phyloP scores from a whole-genome alignment of 2,113 vertebrate genomes.

The Microtus montanus region DNA sequence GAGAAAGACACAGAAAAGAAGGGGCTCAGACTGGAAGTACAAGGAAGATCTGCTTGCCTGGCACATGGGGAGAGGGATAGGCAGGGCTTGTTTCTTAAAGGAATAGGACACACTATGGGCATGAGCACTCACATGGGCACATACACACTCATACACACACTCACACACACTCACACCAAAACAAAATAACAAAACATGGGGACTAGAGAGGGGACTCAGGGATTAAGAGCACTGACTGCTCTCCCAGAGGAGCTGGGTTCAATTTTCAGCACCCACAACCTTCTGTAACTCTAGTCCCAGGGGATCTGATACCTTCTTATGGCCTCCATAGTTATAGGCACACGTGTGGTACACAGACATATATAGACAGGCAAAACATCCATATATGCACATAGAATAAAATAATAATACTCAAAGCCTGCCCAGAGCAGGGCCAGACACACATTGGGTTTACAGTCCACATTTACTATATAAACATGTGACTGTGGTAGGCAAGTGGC shows the following conservation, averaged over 20 bases:
- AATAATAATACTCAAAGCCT: background rate
- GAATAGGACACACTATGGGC: background rate
- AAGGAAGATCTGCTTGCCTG: too few relatives aligned
- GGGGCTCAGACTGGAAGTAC: too few relatives aligned
- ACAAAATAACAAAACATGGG: background rate
- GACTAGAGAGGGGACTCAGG: background rate
- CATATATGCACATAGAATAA: background rate
- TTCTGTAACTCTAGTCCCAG: background rate
- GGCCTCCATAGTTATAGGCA: background rate
- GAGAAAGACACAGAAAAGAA: too few relatives aligned
- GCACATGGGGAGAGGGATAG: too few relatives aligned
- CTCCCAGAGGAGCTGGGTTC: too few relatives aligned
- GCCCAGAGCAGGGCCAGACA: background rate
- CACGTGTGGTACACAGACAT: background rate
- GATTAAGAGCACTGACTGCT: too few relatives aligned
- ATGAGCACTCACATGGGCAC: too few relatives aligned
- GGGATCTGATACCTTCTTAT: background rate
- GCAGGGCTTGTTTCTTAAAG: too few relatives aligned
- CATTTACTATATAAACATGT: background rate
- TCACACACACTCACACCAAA: background rate
- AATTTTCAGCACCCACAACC: background rate
- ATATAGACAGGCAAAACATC: background rate
- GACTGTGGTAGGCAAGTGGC: background rate
- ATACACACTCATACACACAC: background rate
- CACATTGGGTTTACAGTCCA: background rate